Evolutionary conservation across 2,888 invertebrate genomes (phyloP), one percentile per base, ranked within the genome.

Genomic region (Brachyopa scutellaris): DNA sequence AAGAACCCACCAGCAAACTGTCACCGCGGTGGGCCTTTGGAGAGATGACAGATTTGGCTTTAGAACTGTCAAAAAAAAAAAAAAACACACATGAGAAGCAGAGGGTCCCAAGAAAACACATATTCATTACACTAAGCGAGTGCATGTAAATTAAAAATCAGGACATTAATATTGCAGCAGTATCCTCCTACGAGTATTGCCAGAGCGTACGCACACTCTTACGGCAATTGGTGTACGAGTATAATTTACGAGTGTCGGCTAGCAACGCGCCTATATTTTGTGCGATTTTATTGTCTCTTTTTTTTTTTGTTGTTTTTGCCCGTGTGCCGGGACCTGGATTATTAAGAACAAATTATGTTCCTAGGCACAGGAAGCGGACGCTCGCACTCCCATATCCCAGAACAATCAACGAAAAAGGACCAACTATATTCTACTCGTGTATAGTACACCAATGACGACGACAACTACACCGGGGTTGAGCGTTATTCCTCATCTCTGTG

Each of bases 111-210:
- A 3, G 6, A 3, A 26, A 6, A 36, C 59, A 36, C 59, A 36
- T 15, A 69, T 66, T 49, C 66, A 82, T 77, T 77, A 53, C 19
- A n/a, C 53, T 64, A 66, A 66, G 66, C 53, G 66, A 72, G 70
- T 76, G 69, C 77, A 82, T 77, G 82, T 82, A 82, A 82, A 77
- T 70, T 77, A 82, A 77, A 61, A 72, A 76, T 77, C 82, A 66
- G 77, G 53, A 61, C 49, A 82, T 82, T 66, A 82, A 82, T 82
- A 77, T 82, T 82, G 82, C 82, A 82, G 17, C 5, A n/a, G 51
- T 7, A 49, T 61, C 36, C 26, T 31, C 23, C 2, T 21, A 31
- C 13, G 29, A 7, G 13, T 7, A n/a, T 8, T 29, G 19, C 23
- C 26, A 40, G 61, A 47, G 9, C 61, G 45, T 38, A 67, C 79